A percentile compares a stretch with the other conserved stretches of the same genome.
phyloP scores from a whole-genome alignment of 2,888 invertebrate species.

The Timema podura region DNA sequence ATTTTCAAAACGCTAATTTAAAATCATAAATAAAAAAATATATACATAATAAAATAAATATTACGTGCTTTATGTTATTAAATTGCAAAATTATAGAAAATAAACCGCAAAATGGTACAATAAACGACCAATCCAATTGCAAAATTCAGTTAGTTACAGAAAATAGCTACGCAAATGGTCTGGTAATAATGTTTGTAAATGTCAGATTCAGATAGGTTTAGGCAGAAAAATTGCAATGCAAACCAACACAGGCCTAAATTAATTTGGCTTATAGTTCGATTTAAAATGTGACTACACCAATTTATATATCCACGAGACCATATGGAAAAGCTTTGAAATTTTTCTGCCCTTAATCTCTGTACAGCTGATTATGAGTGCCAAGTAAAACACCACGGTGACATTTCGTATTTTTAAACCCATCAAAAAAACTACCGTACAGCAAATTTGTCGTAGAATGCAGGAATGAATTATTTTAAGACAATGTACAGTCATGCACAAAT shows the following conservation, averaged over 20 bases:
- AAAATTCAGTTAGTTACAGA: conserved; percentile 25
- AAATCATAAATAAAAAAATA: too few species aligned
- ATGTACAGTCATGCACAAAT: neutral
- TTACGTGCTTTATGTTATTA: too few species aligned
- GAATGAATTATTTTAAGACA: conserved; percentile 17
- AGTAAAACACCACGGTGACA: conserved; percentile 29
- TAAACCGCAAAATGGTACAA: conserved; percentile 20
- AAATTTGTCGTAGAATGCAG: conserved; percentile 29
- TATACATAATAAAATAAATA: too few species aligned
- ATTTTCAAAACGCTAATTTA: conserved; percentile 1
- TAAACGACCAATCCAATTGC: conserved; percentile 24
- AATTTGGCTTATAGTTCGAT: too few species aligned
- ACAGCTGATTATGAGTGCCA: conserved; percentile 27
- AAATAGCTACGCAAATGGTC: conserved; percentile 26
- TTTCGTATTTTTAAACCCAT: conserved; percentile 28
- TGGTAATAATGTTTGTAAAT: conserved; percentile 18
- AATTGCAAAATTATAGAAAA: conserved; percentile 21
- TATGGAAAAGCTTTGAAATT: neutral
- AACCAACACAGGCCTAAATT: too few species aligned
- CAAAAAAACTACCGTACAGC: conserved; percentile 30
- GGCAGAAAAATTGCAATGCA: neutral
- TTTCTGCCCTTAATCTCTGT: conserved; percentile 7
- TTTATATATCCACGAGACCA: too few species aligned
- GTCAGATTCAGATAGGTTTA: neutral
- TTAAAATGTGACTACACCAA: too few species aligned